phyloP scores from a whole-genome alignment of 2,797 vertebrate genomes.

The Spinibarbus caldwelli region DNA sequence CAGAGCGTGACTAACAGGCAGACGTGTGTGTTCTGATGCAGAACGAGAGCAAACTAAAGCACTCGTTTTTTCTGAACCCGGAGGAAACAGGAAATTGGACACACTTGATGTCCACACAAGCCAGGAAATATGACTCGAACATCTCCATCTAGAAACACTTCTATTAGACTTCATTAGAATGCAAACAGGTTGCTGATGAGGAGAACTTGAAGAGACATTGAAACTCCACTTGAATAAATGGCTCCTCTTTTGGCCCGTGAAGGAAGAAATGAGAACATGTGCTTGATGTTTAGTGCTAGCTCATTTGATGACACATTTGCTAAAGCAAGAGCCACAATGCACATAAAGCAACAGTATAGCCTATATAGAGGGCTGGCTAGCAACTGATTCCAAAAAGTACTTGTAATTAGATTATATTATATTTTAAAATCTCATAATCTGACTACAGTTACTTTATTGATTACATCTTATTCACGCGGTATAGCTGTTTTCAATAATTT shows the following conservation, averaged over 20 bases:
- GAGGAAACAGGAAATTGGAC: slow-evolving; percentile 43
- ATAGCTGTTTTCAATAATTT: no score
- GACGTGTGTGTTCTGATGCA: slow-evolving; percentile 66
- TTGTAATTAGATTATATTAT: neutral
- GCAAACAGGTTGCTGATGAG: slow-evolving; percentile 72
- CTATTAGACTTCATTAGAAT: slow-evolving; percentile 71
- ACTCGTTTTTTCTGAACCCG: slow-evolving; percentile 46
- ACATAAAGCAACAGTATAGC: no score
- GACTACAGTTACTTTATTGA: no score
- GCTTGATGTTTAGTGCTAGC: neutral
- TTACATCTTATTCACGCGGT: no score
- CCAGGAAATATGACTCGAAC: slow-evolving; percentile 62
- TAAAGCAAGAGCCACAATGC: neutral
- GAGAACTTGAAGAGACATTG: slow-evolving; percentile 40
- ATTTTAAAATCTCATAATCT: neutral
- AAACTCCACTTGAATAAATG: slow-evolving; percentile 4
- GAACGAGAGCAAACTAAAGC: slow-evolving; percentile 75
- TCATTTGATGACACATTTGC: neutral
- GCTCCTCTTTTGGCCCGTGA: neutral
- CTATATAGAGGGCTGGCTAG: no score
- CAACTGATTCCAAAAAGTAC: neutral
- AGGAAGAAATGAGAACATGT: neutral
- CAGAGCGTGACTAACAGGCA: slow-evolving; percentile 71
- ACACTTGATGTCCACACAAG: slow-evolving; percentile 16
- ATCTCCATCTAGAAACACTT: slow-evolving; percentile 65